A percentile compares a stretch with the other conserved stretches of the same genome.
These are phyloP conservation scores for Bombylius major DNA, from an alignment of 2,888 invertebrate genomes.

Conservation along the genomic window DNA sequence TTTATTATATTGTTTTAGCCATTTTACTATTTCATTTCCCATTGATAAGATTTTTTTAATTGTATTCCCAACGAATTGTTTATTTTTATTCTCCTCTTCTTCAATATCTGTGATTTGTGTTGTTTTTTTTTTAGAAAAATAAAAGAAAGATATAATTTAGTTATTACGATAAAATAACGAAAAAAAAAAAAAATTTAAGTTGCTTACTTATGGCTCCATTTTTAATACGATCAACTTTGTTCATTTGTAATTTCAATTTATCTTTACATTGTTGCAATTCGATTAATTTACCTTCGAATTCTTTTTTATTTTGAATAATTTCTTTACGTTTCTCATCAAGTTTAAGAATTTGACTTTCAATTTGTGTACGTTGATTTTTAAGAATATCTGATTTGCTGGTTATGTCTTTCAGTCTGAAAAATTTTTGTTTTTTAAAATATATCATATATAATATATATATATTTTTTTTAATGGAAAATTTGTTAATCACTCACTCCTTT, in stretches of 20 bases:
- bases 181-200: constrained; percentile 16
- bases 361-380: constrained; percentile 20
- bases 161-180: background rate
- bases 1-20: constrained; percentile 24
- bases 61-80: constrained; percentile 15
- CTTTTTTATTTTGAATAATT: constrained; percentile 23
- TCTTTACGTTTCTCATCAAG: constrained; percentile 25
- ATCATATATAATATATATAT: background rate
- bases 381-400: constrained; percentile 18
- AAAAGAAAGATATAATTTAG: background rate
- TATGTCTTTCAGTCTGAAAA: constrained; percentile 16
- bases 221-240: constrained; percentile 15
- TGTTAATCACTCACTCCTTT: constrained; percentile 23
- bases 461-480: no score
- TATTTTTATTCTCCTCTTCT: constrained; percentile 23
- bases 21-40: constrained; percentile 23
- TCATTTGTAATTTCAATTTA: constrained; percentile 17
- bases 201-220: constrained; percentile 13
- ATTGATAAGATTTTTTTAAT: constrained; percentile 24
- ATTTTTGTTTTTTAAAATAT: no score
- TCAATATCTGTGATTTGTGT: constrained; percentile 21
- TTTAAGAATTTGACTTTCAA: constrained; percentile 21
- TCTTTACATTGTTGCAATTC: constrained; percentile 11
- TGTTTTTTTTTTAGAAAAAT: background rate
- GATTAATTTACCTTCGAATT: constrained; percentile 21